A percentile compares a stretch with the other conserved stretches of the same genome.
These are phyloP conservation scores for Drosophila ananassae DNA, from an alignment of 1,140 invertebrate genomes.

Conservation along the genomic window DNA sequence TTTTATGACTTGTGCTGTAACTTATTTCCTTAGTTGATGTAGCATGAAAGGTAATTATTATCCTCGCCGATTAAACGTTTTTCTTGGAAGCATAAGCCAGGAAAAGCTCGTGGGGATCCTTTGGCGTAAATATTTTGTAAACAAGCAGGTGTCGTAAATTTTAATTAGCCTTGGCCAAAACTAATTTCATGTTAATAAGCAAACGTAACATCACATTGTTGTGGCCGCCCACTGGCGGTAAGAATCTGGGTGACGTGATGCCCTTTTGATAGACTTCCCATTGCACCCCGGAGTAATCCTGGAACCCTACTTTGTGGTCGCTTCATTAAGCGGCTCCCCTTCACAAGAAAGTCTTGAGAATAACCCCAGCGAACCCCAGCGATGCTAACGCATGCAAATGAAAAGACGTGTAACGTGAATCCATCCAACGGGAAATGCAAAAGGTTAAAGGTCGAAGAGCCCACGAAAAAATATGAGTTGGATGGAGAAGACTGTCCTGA, in stretches of 20 bases:
- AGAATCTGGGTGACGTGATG: conserved; percentile 9
- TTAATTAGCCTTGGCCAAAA: conserved; percentile 86
- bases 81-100: neutral
- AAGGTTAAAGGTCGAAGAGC: conserved; percentile 49
- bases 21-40: neutral
- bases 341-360: conserved; percentile 8
- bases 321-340: conserved; percentile 58
- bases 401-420: conserved; percentile 2
- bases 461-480: neutral
- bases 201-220: conserved; percentile 55
- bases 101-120: conserved; percentile 34
- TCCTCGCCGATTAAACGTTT: neutral
- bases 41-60: neutral
- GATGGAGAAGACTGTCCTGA: conserved; percentile 19
- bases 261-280: conserved; percentile 17
- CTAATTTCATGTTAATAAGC: conserved; percentile 86
- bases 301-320: conserved; percentile 51
- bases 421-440: conserved; percentile 3
- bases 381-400: conserved; percentile 43
- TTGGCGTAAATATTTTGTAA: conserved; percentile 64
- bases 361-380: conserved; percentile 26
- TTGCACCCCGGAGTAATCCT: conserved; percentile 45
- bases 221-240: neutral
- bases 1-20: neutral
- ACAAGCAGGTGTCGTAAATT: conserved; percentile 82